These are phyloP conservation scores for Mythimna loreyi DNA, from an alignment of 2,888 invertebrate genomes.

Conservation along the genomic window DNA sequence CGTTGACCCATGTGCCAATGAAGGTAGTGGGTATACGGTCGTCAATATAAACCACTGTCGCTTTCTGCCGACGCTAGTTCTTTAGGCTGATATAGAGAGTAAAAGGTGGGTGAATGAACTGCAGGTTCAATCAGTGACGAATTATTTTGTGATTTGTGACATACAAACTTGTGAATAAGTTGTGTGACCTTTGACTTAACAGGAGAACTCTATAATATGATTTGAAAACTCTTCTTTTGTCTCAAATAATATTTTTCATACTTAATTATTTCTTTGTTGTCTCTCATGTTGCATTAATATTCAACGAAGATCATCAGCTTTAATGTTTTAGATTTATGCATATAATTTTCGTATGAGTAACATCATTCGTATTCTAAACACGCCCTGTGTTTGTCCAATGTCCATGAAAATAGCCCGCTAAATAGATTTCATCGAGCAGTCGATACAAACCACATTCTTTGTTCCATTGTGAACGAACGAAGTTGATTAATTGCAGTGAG, in stretches of 20 bases:
- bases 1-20: conserved; percentile 76
- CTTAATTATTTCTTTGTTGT: background rate
- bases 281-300: conserved; percentile 15
- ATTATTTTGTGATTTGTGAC: conserved; percentile 74
- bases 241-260: no score
- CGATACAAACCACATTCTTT: conserved; percentile 65
- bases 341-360: conserved; percentile 42
- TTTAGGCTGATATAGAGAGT: conserved; percentile 84
- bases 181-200: conserved; percentile 58
- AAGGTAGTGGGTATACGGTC: conserved; percentile 86
- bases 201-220: conserved; percentile 8
- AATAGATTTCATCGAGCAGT: conserved; percentile 73
- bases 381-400: conserved; percentile 68
- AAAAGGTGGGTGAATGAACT: conserved; percentile 88
- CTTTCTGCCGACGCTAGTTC: conserved; percentile 87
- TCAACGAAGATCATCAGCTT: conserved; percentile 24
- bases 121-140: conserved; percentile 69
- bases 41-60: conserved; percentile 89
- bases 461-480: conserved; percentile 62
- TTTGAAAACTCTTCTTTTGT: background rate
- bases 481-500: conserved; percentile 61
- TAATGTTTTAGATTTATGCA: conserved; percentile 34
- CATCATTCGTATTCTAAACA: conserved; percentile 74
- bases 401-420: conserved; percentile 71
- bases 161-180: conserved; percentile 41